phyloP scores from a whole-genome alignment of 2,888 invertebrate species.

The Melolontha melolontha region DNA sequence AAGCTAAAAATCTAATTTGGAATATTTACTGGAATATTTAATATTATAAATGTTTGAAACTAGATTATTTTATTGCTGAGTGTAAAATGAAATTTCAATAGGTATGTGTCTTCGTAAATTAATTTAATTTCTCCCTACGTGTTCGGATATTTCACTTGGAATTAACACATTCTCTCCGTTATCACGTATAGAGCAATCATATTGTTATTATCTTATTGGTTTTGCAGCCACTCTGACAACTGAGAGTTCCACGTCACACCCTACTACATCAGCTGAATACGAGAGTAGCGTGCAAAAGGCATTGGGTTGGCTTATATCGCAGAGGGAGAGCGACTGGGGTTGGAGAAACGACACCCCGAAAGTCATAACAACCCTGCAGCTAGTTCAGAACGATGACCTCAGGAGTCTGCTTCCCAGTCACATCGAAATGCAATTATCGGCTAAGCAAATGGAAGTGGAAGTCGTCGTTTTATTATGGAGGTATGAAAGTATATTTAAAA shows the following conservation, averaged over 20 bases:
- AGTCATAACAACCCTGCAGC: conserved; percentile 83
- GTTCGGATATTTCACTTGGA: no score
- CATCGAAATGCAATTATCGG: conserved; percentile 80
- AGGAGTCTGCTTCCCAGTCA: conserved; percentile 68
- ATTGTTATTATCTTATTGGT: not conserved
- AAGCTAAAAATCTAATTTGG: no score
- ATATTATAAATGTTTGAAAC: no score
- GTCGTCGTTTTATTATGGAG: conserved; percentile 85
- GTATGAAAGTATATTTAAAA: conserved; percentile 60
- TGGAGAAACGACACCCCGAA: conserved; percentile 89
- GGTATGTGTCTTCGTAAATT: no score
- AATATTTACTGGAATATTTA: no score
- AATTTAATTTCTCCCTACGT: no score
- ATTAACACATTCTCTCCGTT: not conserved
- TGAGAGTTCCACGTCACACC: conserved; percentile 16
- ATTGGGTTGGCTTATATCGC: conserved; percentile 78
- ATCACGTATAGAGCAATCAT: no score
- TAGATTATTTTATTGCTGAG: no score
- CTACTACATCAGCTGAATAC: conserved; percentile 53
- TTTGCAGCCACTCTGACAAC: conserved; percentile 37
- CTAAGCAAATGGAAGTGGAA: conserved; percentile 90
- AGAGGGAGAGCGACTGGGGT: conserved; percentile 81
- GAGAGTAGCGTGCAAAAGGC: conserved; percentile 76
- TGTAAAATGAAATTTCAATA: no score
- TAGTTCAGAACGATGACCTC: conserved; percentile 64